Evolutionary conservation across 2,797 vertebrate genomes (phyloP), one percentile per base, ranked within the genome.

Genomic region (Labroides dimidiatus): DNA sequence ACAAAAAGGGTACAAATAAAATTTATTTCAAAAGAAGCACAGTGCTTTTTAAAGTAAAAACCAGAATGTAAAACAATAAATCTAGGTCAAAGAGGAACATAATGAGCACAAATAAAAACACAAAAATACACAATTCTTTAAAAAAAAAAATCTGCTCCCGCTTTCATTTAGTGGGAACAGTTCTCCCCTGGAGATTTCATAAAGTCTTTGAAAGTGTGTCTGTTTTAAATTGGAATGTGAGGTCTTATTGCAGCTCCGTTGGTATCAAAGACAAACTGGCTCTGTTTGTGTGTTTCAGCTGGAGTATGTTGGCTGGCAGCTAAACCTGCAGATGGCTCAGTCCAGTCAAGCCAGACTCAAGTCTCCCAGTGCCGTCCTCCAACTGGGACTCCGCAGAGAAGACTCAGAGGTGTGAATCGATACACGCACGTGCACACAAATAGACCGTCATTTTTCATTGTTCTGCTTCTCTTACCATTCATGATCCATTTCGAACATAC

Each of bases 281-380:
- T 52, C 3, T 9, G 2, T 67, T 58, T 72, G 65, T 94, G 64
- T 91, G 86, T 92, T 58, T 61, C 86, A 99, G 98, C 95, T 99
- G 60, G 96, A 97, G 80, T 95, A 92, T 3, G 90, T 98, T 10
- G 95, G 95, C 75, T 99, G 97, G 97, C 96, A 98, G 92, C 93
- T 99, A 85, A 98, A 96, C 89, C 95, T 99, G 88, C 95, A 97
- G 91, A 97, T 99, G 97, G 95, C 95, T 59, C 95, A 96, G 71
- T 96, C 96, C 47, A 92, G 90, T 57, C 96, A 95, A 87, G 95
- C 95, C 14, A 96, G 94, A 76, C 91, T 96, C 55, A 97, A 96
- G 87, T 94, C 94, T 82, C 96, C 97, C 75, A 95, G 87, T 60
- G 96, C 96, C 3, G 87, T 98, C 39, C 87, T 99, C 50, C 96